These are phyloP conservation scores for Saturnia pavonia DNA, from an alignment of 2,888 invertebrate species.

Conservation along the genomic window DNA sequence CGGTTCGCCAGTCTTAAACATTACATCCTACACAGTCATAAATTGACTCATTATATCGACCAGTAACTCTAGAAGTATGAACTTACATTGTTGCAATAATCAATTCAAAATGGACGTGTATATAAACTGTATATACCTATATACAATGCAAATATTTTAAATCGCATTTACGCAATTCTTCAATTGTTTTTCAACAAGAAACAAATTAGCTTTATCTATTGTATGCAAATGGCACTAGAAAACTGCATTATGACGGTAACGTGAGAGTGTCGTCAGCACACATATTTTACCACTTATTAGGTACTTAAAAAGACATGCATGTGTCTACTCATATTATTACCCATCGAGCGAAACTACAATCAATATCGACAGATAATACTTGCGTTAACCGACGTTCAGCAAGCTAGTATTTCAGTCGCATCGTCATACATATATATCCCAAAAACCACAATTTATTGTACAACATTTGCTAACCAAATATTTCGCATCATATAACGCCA, in stretches of 20 bases:
- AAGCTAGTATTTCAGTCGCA: too few relatives aligned
- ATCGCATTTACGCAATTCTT: background rate
- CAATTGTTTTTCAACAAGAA: slow-evolving; percentile 7
- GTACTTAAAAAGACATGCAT: background rate
- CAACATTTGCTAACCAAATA: too few relatives aligned
- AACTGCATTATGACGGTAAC: background rate
- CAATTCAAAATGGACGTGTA: background rate
- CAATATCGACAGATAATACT: background rate
- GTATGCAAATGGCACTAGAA: background rate
- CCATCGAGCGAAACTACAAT: background rate
- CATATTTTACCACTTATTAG: background rate
- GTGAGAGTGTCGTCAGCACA: slow-evolving; percentile 5
- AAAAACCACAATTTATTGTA: too few relatives aligned
- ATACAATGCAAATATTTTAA: background rate
- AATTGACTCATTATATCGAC: background rate
- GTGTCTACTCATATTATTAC: background rate
- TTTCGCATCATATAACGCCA: too few relatives aligned
- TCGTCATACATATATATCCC: too few relatives aligned
- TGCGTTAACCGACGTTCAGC: background rate
- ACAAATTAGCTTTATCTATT: slow-evolving; percentile 4
- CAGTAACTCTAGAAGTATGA: background rate
- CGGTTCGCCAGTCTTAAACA: background rate
- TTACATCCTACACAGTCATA: slow-evolving; percentile 6
- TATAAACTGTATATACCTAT: background rate
- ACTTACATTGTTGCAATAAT: slow-evolving; percentile 9